These are phyloP conservation scores for Rattus rattus DNA, from an alignment of 2,113 vertebrate species.

Conservation along the genomic window DNA sequence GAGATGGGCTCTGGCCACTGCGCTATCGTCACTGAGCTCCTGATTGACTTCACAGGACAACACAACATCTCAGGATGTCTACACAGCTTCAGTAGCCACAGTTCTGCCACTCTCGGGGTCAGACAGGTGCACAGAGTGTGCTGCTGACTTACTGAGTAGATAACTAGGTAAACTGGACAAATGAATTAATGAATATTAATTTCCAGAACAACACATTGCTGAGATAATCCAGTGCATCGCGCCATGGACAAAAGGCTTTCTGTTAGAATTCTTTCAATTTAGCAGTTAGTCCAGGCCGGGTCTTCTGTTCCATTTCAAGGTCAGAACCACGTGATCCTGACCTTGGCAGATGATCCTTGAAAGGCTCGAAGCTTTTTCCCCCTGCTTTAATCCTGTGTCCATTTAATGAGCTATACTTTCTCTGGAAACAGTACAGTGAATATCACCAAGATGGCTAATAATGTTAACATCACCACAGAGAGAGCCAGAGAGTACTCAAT, in stretches of 20 bases:
- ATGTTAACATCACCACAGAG: conserved; percentile 67
- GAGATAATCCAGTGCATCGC: not conserved
- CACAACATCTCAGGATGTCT: not conserved
- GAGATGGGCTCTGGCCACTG: not conserved
- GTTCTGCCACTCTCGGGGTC: not conserved
- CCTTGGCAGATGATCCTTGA: conserved; percentile 63
- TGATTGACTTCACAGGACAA: not conserved
- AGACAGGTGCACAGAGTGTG: not conserved
- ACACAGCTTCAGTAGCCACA: not conserved
- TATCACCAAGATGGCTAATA: conserved; percentile 71
- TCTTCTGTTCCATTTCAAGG: conserved; percentile 58
- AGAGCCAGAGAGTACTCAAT: conserved; percentile 75
- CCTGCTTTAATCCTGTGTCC: conserved; percentile 70
- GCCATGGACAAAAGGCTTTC: not conserved
- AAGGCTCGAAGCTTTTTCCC: conserved; percentile 25
- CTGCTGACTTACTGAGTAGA: not conserved
- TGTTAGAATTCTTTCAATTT: conserved; percentile 35
- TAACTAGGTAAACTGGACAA: conserved; percentile 8
- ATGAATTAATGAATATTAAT: conserved; percentile 29
- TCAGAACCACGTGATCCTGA: conserved; percentile 49
- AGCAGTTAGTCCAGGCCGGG: not conserved
- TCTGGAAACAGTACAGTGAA: conserved; percentile 57
- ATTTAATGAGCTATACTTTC: conserved; percentile 73
- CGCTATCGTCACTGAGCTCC: not conserved
- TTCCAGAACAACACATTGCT: conserved; percentile 13